These are phyloP conservation scores for Penaeus japonicus DNA, from an alignment of 1,140 invertebrate genomes.

Conservation along the genomic window DNA sequence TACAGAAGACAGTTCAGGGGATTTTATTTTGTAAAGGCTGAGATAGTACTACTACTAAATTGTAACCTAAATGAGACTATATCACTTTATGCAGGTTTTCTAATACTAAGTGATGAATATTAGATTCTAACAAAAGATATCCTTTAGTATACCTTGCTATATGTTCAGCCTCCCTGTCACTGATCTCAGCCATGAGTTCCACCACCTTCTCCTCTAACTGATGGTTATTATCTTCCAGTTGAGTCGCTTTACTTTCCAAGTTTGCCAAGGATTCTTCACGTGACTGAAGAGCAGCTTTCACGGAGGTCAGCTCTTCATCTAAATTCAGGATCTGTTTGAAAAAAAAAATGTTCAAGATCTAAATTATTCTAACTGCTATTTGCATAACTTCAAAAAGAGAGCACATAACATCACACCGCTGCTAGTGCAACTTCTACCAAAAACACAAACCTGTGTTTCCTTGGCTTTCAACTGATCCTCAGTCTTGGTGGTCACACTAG, in stretches of 20 bases:
- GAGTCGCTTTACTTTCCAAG: constrained; percentile 2
- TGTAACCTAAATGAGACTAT: not conserved
- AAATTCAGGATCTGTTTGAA: not conserved
- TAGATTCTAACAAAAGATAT: not conserved
- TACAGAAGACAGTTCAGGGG: too few species aligned
- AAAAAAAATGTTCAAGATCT: not conserved
- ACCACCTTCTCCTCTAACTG: constrained; percentile 48
- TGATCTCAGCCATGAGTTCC: constrained; percentile 39
- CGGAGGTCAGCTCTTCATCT: not conserved
- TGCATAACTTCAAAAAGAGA: not conserved
- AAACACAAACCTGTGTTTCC: constrained; percentile 9
- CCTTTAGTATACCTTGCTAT: constrained; percentile 22
- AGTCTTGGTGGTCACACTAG: not conserved
- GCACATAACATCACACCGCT: not conserved
- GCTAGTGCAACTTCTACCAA: too few species aligned
- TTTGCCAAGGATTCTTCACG: constrained; percentile 36
- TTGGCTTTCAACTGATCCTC: constrained; percentile 25
- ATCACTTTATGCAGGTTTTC: not conserved
- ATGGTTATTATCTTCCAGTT: constrained; percentile 21
- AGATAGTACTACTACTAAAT: too few species aligned
- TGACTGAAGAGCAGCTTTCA: not conserved
- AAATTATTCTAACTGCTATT: not conserved
- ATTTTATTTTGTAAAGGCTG: too few species aligned
- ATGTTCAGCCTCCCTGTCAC: constrained; percentile 43
- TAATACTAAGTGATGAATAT: not conserved